Evolutionary conservation across 2,113 vertebrate genomes (phyloP).

Genomic region (Hippocampus guttulatus): DNA sequence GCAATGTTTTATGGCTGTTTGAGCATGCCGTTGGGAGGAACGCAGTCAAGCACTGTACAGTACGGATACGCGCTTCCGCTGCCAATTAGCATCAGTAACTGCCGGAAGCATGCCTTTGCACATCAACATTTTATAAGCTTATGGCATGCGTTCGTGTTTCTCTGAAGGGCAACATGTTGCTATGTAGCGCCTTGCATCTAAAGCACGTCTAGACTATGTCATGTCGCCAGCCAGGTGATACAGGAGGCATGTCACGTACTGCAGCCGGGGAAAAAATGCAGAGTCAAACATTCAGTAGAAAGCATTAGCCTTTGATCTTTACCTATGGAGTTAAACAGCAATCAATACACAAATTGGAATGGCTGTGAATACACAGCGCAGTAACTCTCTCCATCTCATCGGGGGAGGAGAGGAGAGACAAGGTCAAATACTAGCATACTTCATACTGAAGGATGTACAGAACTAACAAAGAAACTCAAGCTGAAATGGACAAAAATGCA

Average conservation of each 20-base stretch:
- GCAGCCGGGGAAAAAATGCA: slow-evolving; percentile 9
- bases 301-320: slow-evolving; percentile 34
- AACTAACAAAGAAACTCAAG: background rate
- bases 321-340: background rate
- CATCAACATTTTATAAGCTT: slow-evolving; percentile 53
- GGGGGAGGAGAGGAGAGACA: background rate
- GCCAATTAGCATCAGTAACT: slow-evolving; percentile 16
- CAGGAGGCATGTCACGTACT: background rate
- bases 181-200: slow-evolving; percentile 12
- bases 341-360: slow-evolving; percentile 30
- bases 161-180: slow-evolving; percentile 29
- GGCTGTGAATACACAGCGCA: background rate
- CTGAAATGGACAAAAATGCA: background rate
- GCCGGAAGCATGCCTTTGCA: slow-evolving; percentile 18
- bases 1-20: slow-evolving; percentile 23
- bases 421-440: background rate
- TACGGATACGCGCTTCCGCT: background rate
- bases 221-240: too few species aligned
- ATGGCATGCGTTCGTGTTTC: slow-evolving; percentile 6
- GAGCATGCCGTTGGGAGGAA: slow-evolving; percentile 29
- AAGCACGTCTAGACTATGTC: background rate
- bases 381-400: slow-evolving; percentile 6
- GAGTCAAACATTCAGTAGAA: slow-evolving; percentile 16
- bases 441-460: background rate
- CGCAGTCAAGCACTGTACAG: slow-evolving; percentile 2